phyloP scores from a whole-genome alignment of 2,888 invertebrate species.

The Erebia ligea region DNA sequence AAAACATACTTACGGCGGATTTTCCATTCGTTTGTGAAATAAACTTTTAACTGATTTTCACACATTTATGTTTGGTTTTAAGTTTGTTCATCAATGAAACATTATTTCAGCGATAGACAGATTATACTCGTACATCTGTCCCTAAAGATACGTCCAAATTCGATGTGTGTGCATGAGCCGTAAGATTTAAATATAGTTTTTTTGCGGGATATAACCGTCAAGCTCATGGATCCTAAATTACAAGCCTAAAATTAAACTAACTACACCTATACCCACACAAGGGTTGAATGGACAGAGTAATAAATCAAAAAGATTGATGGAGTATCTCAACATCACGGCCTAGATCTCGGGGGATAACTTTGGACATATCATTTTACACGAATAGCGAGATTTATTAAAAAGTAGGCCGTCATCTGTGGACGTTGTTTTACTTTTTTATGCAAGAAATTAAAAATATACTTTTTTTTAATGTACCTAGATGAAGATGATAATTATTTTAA shows the following conservation, averaged over 20 bases:
- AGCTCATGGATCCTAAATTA: slow-evolving; percentile 39
- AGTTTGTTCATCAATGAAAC: no score
- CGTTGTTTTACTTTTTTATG: slow-evolving; percentile 1
- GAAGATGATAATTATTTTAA: not conserved
- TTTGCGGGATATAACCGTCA: slow-evolving; percentile 34
- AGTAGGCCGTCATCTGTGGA: slow-evolving; percentile 12
- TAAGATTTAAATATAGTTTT: slow-evolving; percentile 24
- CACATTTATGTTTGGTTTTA: no score
- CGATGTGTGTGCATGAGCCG: slow-evolving; percentile 12
- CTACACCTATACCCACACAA: slow-evolving; percentile 37
- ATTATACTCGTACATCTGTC: no score
- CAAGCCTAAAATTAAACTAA: slow-evolving; percentile 38
- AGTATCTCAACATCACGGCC: slow-evolving; percentile 38
- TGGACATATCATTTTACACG: slow-evolving; percentile 34
- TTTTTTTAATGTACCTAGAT: not conserved
- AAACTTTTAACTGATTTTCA: no score
- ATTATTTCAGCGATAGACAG: no score
- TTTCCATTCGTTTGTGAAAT: no score
- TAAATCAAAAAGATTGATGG: slow-evolving; percentile 47
- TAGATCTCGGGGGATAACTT: slow-evolving; percentile 40
- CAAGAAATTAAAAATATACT: not conserved
- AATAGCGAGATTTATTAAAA: slow-evolving; percentile 25
- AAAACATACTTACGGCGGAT: no score
- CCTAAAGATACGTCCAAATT: not conserved
- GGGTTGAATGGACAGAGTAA: slow-evolving; percentile 39